A percentile compares a stretch with the other conserved stretches of the same genome.
Conservation (phyloP, 2,113 vertebrate species). For the Raja brachyura region DNA sequence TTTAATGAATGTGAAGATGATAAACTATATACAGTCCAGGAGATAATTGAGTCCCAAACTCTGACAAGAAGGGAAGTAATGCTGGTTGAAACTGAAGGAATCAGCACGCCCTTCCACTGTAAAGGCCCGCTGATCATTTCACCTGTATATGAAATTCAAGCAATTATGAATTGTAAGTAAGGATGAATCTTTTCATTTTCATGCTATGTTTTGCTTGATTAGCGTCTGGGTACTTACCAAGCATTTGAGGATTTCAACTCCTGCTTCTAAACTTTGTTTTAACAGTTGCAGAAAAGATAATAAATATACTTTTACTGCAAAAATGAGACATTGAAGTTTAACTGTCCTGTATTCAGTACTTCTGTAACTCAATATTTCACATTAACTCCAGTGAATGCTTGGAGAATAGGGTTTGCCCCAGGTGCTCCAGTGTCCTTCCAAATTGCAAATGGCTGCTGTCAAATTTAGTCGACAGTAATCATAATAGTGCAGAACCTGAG, state of each 20-base stretch:
- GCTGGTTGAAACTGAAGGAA: conserved; percentile 45
- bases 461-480: no score
- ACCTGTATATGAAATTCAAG: conserved; percentile 66
- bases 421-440: no score
- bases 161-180: conserved; percentile 75
- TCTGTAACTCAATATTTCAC: neutral
- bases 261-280: neutral
- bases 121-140: conserved; percentile 49
- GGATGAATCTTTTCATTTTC: neutral
- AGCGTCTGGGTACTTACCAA: neutral
- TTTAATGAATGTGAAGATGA: conserved; percentile 50
- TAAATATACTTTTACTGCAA: neutral
- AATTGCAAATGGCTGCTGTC: no score
- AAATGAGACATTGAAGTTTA: neutral
- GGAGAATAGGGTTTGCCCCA: neutral
- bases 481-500: no score
- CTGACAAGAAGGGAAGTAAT: conserved; percentile 48
- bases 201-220: neutral
- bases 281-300: neutral
- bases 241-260: neutral
- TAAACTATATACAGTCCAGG: conserved; percentile 51
- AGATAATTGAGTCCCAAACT: conserved; percentile 55
- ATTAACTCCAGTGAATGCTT: neutral
- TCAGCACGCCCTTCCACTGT: neutral
- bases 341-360: neutral